A percentile compares a stretch with the other conserved stretches of the same genome.
phyloP scores from a whole-genome alignment of 2,113 vertebrate species.

The Gymnocephalus cernua region DNA sequence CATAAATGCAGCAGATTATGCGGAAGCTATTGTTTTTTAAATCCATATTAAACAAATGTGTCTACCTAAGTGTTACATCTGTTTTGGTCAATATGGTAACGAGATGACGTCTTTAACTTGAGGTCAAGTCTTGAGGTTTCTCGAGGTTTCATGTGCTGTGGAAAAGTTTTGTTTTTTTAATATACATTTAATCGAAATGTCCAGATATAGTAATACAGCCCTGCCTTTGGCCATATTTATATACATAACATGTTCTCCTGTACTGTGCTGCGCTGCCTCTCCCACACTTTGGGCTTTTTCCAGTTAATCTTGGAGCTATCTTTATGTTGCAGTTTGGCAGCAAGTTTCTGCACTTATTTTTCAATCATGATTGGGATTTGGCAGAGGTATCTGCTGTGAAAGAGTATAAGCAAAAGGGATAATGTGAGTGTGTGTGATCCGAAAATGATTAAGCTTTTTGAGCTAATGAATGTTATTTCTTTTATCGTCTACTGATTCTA shows the following conservation, averaged over 20 bases:
- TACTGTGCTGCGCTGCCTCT: constrained; percentile 3
- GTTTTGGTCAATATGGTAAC: neutral
- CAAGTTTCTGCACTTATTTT: neutral
- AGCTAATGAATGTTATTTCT: constrained; percentile 28
- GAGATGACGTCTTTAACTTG: neutral
- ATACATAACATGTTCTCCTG: neutral
- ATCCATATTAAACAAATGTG: neutral
- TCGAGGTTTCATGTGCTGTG: no score
- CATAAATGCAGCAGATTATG: neutral
- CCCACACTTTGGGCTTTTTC: constrained; percentile 24
- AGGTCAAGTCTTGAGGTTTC: no score
- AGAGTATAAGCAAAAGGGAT: constrained; percentile 17
- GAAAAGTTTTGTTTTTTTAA: no score
- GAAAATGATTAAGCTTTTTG: constrained; percentile 18
- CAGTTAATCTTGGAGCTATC: neutral
- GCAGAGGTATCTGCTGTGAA: constrained; percentile 25
- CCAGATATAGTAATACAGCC: neutral
- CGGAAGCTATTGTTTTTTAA: neutral
- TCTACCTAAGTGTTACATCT: neutral
- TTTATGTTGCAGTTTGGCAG: constrained; percentile 51
- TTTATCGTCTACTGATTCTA: neutral
- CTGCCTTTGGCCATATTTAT: neutral
- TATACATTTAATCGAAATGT: no score
- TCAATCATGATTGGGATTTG: constrained; percentile 32
- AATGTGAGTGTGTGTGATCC: constrained; percentile 9